Evolutionary conservation across 2,888 invertebrate genomes (phyloP), one percentile per base, ranked within the genome.

Genomic region (Melinaea menophilus): DNA sequence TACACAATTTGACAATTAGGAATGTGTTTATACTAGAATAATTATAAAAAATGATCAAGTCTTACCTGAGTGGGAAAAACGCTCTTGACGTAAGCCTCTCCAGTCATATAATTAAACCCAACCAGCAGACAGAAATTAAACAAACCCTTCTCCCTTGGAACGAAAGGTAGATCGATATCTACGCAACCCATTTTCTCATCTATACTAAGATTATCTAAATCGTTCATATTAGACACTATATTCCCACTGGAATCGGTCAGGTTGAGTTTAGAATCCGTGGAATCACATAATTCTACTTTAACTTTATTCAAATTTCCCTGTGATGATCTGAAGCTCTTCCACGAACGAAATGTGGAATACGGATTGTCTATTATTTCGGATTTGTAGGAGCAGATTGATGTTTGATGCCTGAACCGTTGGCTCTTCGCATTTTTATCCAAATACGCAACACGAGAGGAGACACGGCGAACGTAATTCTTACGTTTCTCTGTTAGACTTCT

Each of bases 111-210:
- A 72, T 94, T 93, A 68, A 94, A 82, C 0, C 94, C 95, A 37
- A 95, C 93, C 63, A 95, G 82, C 11, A 95, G 74, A 69, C 95
- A 93, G 47, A 94, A 92, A 74, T 94, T 93, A 73, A 95, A 95
- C 58, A 95, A 73, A 5, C 92, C 85, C 13, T 78, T 79, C 12
- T 88, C 87, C 4, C 86, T 71, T 0, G 85, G 81, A 70, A 83
- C 87, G 64, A 88, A 86, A 0, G 88, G 86, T 71, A 88, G 61
- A 13, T 79, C 81, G 2, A 87, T 79, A 61, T 85, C 87, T 0
- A 88, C 80, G 60, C 90, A 89, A 0, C 89, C 90, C 0, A 88
- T 79, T 59, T 87, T 89, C 68, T 86, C 89, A 55, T 90, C 88
- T 58, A 88, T 83, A 54, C 86, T 84, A 69, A 80, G 62, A 48